Evolutionary conservation across 2,797 vertebrate species (phyloP), one percentile per base, ranked within the genome.

Genomic region (Hemitrygon akajei): DNA sequence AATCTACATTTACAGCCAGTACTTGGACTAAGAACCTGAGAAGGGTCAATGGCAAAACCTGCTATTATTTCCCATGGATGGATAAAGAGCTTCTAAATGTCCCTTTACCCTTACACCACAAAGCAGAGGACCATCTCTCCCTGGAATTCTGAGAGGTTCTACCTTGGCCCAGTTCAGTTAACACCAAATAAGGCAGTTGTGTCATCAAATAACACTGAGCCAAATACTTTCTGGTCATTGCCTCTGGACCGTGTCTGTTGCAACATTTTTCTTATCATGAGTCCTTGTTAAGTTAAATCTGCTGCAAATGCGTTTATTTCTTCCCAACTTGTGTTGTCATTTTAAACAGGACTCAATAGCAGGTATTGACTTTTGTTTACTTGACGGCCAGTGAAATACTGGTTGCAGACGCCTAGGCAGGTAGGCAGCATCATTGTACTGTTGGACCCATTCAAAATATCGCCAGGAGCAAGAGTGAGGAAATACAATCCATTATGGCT

Each of bases 281-380:
- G n/a, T 37, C 30, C 9, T 2, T 69, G 18, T 69, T 25, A 89
- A 89, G 30, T 86, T 14, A 86, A 58, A 30, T 69, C 60, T 69
- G 60, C 60, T 89, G 30, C 7, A 37, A 7, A 6, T 37, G n/a
- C 37, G 10, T n/a, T 0, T 89, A 69, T 89, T 89, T 89, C 86
- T 37, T 18, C 86, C n/a, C 69, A 89, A 69, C n/a, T 89, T 89
- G 71, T 47, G 91, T 93, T 93, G 91, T 75, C 91, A 75, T 75
- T 93, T 56, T 93, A 76, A 93, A 27, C 5, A 7, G 27, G 69
- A 40, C 89, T 73, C 40, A 76, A 27, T 30, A 10, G 40, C 71
- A 73, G 0, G 16, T 27, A 47, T 40, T 56, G 22, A 47, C 34
- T 93, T 47, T 25, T 56, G 37, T 56, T 76, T 75, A 12, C 25